Conservation (phyloP, 1,140 invertebrate species). For the Hylyphantes graminicola region DNA sequence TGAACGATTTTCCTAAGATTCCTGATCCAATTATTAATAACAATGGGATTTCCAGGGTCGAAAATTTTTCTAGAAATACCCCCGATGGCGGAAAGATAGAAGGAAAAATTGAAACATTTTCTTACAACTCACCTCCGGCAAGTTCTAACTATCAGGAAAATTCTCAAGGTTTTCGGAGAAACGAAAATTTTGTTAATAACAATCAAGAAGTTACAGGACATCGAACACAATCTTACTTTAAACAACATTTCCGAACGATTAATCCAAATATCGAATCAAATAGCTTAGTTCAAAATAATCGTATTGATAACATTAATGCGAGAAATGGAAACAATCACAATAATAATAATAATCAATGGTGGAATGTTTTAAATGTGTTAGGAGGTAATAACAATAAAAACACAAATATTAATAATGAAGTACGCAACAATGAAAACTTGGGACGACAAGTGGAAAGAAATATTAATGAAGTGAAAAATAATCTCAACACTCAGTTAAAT, state of each 20-base stretch:
- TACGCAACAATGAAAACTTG: slow-evolving; percentile 4
- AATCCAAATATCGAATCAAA: slow-evolving; percentile 45
- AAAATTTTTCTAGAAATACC: slow-evolving; percentile 30
- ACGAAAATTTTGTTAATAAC: slow-evolving; percentile 45
- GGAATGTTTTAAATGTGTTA: slow-evolving; percentile 46
- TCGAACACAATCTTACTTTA: slow-evolving; percentile 42
- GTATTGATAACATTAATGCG: neutral
- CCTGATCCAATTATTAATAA: slow-evolving; percentile 17
- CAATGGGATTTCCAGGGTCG: slow-evolving; percentile 9
- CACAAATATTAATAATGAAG: slow-evolving; percentile 21
- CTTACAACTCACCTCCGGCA: slow-evolving; percentile 40
- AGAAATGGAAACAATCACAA: slow-evolving; percentile 20
- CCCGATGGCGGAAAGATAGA: slow-evolving; percentile 47
- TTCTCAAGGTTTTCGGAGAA: slow-evolving; percentile 25
- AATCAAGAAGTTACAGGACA: slow-evolving; percentile 44
- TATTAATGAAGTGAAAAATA: slow-evolving; percentile 36
- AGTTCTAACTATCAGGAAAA: slow-evolving; percentile 41
- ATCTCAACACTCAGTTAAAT: slow-evolving; percentile 39
- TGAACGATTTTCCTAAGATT: slow-evolving; percentile 32
- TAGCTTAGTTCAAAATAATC: slow-evolving; percentile 4
- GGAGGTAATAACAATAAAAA: slow-evolving; percentile 23
- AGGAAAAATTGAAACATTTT: slow-evolving; percentile 44
- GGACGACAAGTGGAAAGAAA: slow-evolving; percentile 22
- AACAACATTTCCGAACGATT: slow-evolving; percentile 37
- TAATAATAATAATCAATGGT: slow-evolving; percentile 45